phyloP scores from a whole-genome alignment of 2,113 vertebrate genomes.

The Uria lomvia region DNA sequence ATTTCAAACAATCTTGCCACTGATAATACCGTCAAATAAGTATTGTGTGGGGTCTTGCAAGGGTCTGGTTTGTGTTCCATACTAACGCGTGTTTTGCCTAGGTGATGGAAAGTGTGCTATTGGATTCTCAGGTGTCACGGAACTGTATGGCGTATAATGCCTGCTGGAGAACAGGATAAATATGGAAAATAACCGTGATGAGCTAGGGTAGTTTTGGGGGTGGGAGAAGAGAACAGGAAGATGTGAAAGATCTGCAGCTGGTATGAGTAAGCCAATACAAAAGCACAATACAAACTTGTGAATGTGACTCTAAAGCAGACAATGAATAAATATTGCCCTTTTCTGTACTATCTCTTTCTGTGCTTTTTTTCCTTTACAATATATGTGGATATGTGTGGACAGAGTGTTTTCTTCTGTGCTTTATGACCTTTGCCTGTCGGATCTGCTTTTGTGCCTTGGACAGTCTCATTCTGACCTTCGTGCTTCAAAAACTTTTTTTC shows the following conservation, averaged over 20 bases:
- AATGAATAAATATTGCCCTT: neutral
- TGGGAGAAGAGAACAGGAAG: neutral
- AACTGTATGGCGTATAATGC: neutral
- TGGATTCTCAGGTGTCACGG: neutral
- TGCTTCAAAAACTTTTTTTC: neutral
- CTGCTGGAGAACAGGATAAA: neutral
- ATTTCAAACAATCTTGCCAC: neutral
- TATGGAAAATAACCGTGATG: neutral
- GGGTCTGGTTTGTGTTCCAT: neutral
- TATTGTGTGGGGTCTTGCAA: neutral
- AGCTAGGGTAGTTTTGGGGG: neutral
- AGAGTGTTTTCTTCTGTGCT: neutral
- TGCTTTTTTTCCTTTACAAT: neutral
- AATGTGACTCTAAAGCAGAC: neutral
- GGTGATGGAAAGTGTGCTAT: neutral
- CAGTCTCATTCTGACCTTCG: neutral
- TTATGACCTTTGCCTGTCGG: neutral
- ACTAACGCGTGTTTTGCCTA: accelerated
- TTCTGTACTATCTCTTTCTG: neutral
- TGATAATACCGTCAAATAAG: neutral
- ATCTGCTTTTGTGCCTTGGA: neutral
- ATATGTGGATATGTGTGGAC: neutral
- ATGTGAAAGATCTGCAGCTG: neutral
- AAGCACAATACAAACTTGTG: neutral
- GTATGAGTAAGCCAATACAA: neutral